Evolutionary conservation across 2,888 invertebrate species (phyloP).

Genomic region (Flexamia atlantica): DNA sequence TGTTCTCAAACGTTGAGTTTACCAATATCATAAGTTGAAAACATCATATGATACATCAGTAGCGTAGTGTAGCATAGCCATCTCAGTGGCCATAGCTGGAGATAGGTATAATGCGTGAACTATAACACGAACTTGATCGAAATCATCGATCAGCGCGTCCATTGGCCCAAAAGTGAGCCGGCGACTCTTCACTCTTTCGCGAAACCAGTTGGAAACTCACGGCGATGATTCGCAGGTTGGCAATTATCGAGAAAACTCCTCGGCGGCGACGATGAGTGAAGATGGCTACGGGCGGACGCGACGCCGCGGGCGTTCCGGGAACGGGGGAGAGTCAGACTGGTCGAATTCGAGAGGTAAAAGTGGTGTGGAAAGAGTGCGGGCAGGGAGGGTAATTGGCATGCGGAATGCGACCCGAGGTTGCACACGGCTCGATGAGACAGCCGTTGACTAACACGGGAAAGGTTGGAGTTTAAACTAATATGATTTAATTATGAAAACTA

Average conservation of each 20-base stretch:
- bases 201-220: background rate
- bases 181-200: background rate
- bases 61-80: too few relatives aligned
- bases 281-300: background rate
- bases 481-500: too few relatives aligned
- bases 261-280: background rate
- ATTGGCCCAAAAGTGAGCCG: too few relatives aligned
- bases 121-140: too few relatives aligned
- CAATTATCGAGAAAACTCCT: slow-evolving; percentile 4
- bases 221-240: background rate
- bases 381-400: background rate
- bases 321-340: background rate
- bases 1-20: too few relatives aligned
- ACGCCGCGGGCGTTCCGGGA: background rate
- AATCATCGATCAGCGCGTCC: too few relatives aligned
- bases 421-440: background rate
- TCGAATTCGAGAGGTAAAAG: slow-evolving; percentile 13
- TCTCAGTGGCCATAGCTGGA: too few relatives aligned
- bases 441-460: too few relatives aligned
- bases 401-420: slow-evolving; percentile 8
- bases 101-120: too few relatives aligned
- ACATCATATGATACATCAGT: too few relatives aligned
- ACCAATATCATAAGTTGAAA: too few relatives aligned
- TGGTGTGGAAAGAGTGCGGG: background rate
- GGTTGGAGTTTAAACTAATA: too few relatives aligned